phyloP scores from a whole-genome alignment of 2,888 invertebrate genomes.

The Orchesella flavescens region DNA sequence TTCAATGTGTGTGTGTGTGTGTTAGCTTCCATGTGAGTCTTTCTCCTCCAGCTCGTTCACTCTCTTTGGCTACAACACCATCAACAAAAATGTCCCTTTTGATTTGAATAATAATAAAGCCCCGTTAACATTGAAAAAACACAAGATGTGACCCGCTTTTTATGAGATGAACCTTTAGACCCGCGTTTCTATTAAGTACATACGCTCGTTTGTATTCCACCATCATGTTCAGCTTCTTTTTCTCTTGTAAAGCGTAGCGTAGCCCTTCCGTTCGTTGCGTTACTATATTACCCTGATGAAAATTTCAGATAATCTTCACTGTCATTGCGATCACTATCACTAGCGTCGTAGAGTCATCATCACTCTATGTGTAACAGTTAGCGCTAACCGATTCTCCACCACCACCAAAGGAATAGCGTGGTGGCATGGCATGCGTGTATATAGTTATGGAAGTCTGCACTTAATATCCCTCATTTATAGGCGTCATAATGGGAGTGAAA shows the following conservation, averaged over 20 bases:
- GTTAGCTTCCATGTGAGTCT: too few relatives aligned
- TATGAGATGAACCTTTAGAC: slow-evolving; percentile 46
- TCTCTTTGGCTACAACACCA: neutral
- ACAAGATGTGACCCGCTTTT: slow-evolving; percentile 58
- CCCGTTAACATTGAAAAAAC: neutral
- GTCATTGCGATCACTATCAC: neutral
- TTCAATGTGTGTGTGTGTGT: too few relatives aligned
- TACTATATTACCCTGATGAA: neutral
- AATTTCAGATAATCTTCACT: slow-evolving; percentile 4
- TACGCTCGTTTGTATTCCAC: too few relatives aligned
- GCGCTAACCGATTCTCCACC: neutral
- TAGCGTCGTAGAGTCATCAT: slow-evolving; percentile 1
- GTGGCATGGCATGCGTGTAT: neutral
- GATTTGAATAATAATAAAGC: slow-evolving; percentile 50
- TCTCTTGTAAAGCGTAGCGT: too few relatives aligned
- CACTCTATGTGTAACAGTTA: slow-evolving; percentile 1
- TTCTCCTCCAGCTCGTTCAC: neutral
- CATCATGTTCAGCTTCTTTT: too few relatives aligned
- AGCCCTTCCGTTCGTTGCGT: too few relatives aligned
- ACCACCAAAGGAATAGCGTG: neutral
- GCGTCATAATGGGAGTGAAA: slow-evolving; percentile 27
- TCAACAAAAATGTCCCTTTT: slow-evolving; percentile 49
- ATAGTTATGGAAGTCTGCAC: slow-evolving; percentile 14
- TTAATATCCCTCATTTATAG: slow-evolving; percentile 49
- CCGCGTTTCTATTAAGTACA: too few relatives aligned